A percentile compares a stretch with the other conserved stretches of the same genome.
These are phyloP conservation scores for Heliornis fulica DNA, from an alignment of 2,113 vertebrate species.

Conservation along the genomic window DNA sequence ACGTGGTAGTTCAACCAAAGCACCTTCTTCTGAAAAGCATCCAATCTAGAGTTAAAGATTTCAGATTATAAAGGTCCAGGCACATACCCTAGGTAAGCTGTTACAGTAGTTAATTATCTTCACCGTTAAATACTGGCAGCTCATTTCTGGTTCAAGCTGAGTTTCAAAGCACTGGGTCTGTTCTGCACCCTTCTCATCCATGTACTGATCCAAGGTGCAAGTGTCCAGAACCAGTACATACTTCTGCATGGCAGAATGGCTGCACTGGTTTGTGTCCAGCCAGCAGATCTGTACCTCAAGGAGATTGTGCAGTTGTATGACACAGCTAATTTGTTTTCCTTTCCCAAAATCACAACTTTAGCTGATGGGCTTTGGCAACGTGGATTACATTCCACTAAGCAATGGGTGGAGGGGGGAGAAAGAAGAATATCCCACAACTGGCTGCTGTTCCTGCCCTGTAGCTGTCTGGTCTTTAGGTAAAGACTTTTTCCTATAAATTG, in stretches of 20 bases:
- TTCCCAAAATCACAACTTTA: slow-evolving; percentile 1
- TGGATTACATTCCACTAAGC: background rate
- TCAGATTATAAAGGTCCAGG: background rate
- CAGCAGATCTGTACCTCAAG: background rate
- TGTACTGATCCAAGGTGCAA: background rate
- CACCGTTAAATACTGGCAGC: background rate
- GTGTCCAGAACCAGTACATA: background rate
- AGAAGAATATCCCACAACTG: background rate
- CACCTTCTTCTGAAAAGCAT: background rate
- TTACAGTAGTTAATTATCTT: background rate
- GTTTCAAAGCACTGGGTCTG: background rate
- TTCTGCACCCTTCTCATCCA: background rate
- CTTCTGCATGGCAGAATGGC: background rate
- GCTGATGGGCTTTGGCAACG: background rate
- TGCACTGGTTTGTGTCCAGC: background rate
- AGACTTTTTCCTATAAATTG: background rate
- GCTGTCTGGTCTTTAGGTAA: background rate
- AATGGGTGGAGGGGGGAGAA: accelerated
- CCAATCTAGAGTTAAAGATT: background rate
- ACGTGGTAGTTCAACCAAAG: background rate
- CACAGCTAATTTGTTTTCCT: background rate
- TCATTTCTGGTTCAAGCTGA: background rate
- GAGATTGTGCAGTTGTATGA: background rate
- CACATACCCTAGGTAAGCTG: background rate
- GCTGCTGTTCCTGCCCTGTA: background rate